These are phyloP conservation scores for Vanacampus margaritifer DNA, from an alignment of 2,113 vertebrate genomes.

Conservation along the genomic window DNA sequence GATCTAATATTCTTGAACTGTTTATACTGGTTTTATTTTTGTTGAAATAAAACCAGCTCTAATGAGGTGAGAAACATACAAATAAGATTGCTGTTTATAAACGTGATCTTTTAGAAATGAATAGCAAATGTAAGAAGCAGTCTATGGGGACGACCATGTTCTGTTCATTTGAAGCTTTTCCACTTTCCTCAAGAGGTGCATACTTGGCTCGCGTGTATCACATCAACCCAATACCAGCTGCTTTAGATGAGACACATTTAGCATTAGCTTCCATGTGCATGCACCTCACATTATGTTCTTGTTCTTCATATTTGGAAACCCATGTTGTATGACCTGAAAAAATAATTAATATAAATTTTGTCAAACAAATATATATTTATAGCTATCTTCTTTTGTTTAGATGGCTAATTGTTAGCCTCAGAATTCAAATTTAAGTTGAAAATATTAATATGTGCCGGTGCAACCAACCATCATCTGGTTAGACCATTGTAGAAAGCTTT, in stretches of 20 bases:
- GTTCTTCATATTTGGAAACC: neutral
- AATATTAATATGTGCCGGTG: no score
- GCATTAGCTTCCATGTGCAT: slow-evolving; percentile 22
- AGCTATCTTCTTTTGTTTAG: no score
- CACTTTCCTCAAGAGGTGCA: slow-evolving; percentile 23
- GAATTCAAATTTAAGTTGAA: no score
- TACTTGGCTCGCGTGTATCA: slow-evolving; percentile 27
- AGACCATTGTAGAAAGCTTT: no score
- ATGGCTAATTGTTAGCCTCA: no score
- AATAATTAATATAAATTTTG: no score
- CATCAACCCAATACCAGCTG: slow-evolving; percentile 46
- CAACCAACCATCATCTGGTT: no score
- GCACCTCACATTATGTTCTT: slow-evolving; percentile 26
- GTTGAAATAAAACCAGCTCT: slow-evolving; percentile 3
- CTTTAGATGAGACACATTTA: slow-evolving; percentile 30
- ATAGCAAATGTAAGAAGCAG: neutral
- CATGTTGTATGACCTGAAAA: no score
- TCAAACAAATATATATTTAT: no score
- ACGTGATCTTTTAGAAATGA: neutral
- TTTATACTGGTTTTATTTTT: slow-evolving; percentile 7
- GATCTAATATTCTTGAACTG: neutral
- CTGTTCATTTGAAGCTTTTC: slow-evolving; percentile 35
- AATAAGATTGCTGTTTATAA: slow-evolving; percentile 7
- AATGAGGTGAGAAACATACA: slow-evolving; percentile 1
- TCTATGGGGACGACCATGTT: slow-evolving; percentile 42